Conservation (phyloP, 2,797 vertebrate genomes). For the Enteromius paludinosus region DNA sequence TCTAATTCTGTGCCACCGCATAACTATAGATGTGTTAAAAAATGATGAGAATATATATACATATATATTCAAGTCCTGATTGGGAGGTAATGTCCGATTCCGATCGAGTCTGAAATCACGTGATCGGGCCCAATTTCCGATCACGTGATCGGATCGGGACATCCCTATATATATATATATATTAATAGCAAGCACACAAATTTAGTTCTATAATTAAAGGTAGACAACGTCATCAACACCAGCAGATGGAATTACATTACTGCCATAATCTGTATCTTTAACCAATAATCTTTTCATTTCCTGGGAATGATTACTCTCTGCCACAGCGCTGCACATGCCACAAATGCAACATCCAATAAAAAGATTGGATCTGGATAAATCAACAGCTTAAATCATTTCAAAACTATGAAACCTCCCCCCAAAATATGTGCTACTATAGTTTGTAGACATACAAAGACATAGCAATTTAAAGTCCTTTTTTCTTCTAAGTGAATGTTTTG, state of each 20-base stretch:
- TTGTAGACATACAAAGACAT: not conserved
- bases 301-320: slow-evolving; percentile 49
- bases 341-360: slow-evolving; percentile 35
- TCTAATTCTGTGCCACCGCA: too few relatives aligned
- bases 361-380: not conserved
- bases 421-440: not conserved
- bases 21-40: too few relatives aligned
- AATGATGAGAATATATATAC: too few relatives aligned
- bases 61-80: too few relatives aligned
- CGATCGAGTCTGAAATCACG: too few relatives aligned
- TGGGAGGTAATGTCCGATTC: too few relatives aligned
- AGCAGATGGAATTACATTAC: slow-evolving; percentile 9
- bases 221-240: not conserved
- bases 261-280: slow-evolving; percentile 34
- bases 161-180: too few relatives aligned
- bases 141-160: too few relatives aligned
- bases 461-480: not conserved
- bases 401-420: not conserved
- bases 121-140: too few relatives aligned
- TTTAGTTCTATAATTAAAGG: not conserved
- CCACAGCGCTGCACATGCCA: slow-evolving; percentile 51
- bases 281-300: slow-evolving; percentile 42
- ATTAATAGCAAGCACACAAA: not conserved
- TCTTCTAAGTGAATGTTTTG: too few relatives aligned
- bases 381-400: not conserved